phyloP scores from a whole-genome alignment of 2,797 vertebrate genomes.

The Thripadectes ignobilis region DNA sequence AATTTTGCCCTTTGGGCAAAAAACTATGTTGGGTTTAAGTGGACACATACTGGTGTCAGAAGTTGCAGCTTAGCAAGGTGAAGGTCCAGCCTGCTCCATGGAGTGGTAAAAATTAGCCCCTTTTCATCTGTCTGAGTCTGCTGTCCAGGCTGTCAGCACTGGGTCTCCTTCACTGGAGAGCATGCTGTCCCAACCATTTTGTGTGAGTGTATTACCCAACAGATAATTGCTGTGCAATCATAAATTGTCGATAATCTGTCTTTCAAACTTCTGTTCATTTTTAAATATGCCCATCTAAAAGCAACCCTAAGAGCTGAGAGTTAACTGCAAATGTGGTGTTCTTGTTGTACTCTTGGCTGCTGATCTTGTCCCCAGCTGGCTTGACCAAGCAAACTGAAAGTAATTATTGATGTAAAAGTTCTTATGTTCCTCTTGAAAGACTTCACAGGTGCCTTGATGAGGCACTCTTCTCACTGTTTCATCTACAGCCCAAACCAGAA shows the following conservation, averaged over 20 bases:
- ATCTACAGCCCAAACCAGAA: too few species aligned
- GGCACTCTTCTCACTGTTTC: too few species aligned
- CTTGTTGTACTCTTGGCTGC: too few species aligned
- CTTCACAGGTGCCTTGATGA: too few species aligned
- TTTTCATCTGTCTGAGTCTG: not conserved
- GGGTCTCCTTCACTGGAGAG: accelerated
- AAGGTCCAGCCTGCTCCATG: not conserved
- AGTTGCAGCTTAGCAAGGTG: not conserved
- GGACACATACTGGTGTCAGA: not conserved
- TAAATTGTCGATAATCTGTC: not conserved
- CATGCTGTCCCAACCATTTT: not conserved
- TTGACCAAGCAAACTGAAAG: too few species aligned
- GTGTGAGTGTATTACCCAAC: not conserved
- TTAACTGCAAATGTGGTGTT: too few species aligned
- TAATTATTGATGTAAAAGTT: too few species aligned
- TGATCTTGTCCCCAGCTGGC: too few species aligned
- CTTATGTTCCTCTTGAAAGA: too few species aligned
- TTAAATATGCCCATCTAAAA: too few species aligned
- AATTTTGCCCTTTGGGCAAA: not conserved
- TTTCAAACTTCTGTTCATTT: not conserved
- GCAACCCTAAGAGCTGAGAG: too few species aligned
- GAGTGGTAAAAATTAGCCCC: not conserved
- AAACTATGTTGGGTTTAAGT: not conserved
- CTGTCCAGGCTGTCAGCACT: not conserved
- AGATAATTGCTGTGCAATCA: not conserved